Base-by-base conservation (phyloP, 30 jellyfish, hydroid and myxozoan genomes). In the Aurelia aurita complex sp. Pacific region DNA sequence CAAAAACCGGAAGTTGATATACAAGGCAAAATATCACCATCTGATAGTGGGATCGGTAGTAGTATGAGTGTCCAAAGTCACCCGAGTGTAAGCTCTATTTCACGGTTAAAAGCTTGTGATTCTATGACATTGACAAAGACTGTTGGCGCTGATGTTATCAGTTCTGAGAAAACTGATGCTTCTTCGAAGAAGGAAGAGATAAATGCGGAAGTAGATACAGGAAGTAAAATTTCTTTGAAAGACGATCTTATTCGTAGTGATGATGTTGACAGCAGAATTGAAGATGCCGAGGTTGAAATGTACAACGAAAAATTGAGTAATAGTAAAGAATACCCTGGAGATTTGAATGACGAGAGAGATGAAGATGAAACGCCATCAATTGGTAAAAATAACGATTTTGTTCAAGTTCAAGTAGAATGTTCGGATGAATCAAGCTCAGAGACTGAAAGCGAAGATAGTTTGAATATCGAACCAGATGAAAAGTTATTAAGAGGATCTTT, bases 11-110 rank as follows among this genome's bases (percentile, higher is more conserved):
- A 73, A 14, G 53, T 51, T 12, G 90, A 73, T 35, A 72, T 18
- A 17, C 57, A 73, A 38, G 92, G 92, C 46, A 81, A 88, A 50
- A 77, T 70, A 51, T 74, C 92, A 15, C 92, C 97, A 29, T 80
- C 87, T 7, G 97, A 88, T 80, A 88, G 97, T 67, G 97, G 97
- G 35, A 64, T 88, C 42, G 97, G 97, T 18, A 88, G 97, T 68
- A 80, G 82, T 62, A 76, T 86, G 75, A 88, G 97, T 65, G 78
- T 88, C 60, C 92, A 69, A 18, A 88, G 97, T 64, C 91, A 82
- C 73, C 85, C 91, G 17, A 69, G 85, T 19, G 80, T 82, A 1
- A 68, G 59, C 85, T 82, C 91, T 1, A 82, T 82, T 2, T 55
- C 79, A 4, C 54, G 46, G 74, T 43, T 82, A 4, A 61, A 61